Evolutionary conservation across 2,113 vertebrate species (phyloP).

Genomic region (Motacilla alba): DNA sequence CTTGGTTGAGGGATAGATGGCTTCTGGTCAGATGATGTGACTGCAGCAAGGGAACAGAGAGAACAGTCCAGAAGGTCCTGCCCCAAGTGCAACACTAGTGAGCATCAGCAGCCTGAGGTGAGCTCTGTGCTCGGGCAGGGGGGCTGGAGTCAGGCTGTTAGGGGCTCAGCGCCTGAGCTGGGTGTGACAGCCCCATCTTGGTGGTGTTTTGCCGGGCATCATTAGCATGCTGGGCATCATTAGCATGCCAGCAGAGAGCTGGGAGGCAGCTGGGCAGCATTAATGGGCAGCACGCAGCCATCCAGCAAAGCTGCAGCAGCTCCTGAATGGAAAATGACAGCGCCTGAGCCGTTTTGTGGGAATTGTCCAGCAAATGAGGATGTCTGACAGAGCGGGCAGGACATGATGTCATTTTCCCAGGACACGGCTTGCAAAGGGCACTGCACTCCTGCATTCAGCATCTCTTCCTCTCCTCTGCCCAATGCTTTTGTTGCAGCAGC

Average conservation of each 20-base stretch:
- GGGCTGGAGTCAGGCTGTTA: neutral
- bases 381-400: conserved; percentile 35
- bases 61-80: neutral
- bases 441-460: neutral
- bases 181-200: neutral
- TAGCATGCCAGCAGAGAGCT: neutral
- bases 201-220: neutral
- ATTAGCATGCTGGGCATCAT: neutral
- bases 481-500: neutral
- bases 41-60: neutral
- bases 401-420: conserved; percentile 39
- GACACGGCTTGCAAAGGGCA: neutral
- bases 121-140: neutral
- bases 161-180: neutral
- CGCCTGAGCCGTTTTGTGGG: neutral
- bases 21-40: neutral
- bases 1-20: neutral
- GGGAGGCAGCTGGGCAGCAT: neutral
- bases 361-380: neutral
- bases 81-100: neutral
- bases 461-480: neutral
- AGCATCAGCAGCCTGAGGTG: neutral
- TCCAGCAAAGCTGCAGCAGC: neutral
- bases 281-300: conserved; percentile 8
- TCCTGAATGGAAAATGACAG: neutral